Percentiles rank a stretch among this genome's conserved stretches.
phyloP scores from a whole-genome alignment of 2,113 vertebrate genomes.

The Pseudopipra pipra region DNA sequence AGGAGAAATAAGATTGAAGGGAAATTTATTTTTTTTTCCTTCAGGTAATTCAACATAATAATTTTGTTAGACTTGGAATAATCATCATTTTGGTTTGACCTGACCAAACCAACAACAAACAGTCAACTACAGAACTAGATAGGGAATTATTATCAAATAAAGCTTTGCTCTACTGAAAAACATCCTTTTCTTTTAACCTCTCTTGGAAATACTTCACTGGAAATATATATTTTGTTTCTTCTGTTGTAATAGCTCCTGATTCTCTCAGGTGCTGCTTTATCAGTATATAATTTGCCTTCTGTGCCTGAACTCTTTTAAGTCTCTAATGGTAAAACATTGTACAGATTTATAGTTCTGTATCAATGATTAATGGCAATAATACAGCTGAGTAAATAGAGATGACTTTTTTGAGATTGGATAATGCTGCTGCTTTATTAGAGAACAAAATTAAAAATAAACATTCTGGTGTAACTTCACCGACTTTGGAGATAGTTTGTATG shows the following conservation, averaged over 20 bases:
- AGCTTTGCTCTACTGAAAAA: neutral
- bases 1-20: neutral
- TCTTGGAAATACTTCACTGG: neutral
- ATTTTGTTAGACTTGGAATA: neutral
- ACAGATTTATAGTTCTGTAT: neutral
- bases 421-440: slow-evolving; percentile 33
- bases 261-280: neutral
- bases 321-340: neutral
- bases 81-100: neutral
- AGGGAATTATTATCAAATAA: neutral
- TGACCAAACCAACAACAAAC: neutral
- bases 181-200: neutral
- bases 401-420: slow-evolving; percentile 36
- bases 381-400: slow-evolving; percentile 50
- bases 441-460: slow-evolving; percentile 64
- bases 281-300: neutral
- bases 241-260: neutral
- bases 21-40: neutral
- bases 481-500: slow-evolving; percentile 33
- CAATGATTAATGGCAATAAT: slow-evolving; percentile 51
- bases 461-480: neutral
- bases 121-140: neutral
- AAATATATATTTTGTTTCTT: neutral
- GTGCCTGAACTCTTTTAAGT: neutral
- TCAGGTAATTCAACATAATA: neutral